These are phyloP conservation scores for Lophotis ruficrista DNA, from an alignment of 2,113 vertebrate genomes.

Conservation along the genomic window DNA sequence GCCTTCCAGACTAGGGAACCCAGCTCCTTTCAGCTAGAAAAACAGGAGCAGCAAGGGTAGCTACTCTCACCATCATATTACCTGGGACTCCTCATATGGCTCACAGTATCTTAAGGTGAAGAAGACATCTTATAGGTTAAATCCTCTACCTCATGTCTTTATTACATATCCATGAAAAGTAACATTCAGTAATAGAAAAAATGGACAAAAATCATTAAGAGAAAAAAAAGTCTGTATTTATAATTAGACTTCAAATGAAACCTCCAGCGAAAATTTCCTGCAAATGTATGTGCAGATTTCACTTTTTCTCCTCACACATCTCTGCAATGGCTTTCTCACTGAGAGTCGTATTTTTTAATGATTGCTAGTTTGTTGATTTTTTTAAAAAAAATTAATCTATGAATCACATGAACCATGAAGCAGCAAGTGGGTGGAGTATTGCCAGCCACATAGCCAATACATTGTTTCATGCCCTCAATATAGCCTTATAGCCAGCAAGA, in stretches of 20 bases:
- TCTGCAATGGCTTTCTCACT: not conserved
- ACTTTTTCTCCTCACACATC: not conserved
- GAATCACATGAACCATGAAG: not conserved
- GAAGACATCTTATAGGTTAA: not conserved
- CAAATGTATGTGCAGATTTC: not conserved
- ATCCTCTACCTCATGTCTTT: not conserved
- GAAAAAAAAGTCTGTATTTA: not conserved
- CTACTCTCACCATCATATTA: not conserved
- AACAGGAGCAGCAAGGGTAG: not conserved
- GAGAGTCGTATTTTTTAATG: not conserved
- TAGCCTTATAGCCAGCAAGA: not conserved
- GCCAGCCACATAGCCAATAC: not conserved
- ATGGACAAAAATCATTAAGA: rapidly evolving
- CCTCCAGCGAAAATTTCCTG: not conserved
- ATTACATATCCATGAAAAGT: not conserved
- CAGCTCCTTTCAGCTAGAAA: not conserved
- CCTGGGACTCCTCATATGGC: rapidly evolving
- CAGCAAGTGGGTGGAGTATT: not conserved
- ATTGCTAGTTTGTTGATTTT: not conserved
- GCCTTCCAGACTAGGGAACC: rapidly evolving
- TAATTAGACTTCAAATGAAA: not conserved
- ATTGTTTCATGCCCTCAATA: not conserved
- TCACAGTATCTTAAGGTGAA: rapidly evolving
- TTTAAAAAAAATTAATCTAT: not conserved
- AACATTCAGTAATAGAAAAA: not conserved